These are phyloP conservation scores for Nomada fucata DNA, from an alignment of 2,888 invertebrate genomes.

Conservation along the genomic window DNA sequence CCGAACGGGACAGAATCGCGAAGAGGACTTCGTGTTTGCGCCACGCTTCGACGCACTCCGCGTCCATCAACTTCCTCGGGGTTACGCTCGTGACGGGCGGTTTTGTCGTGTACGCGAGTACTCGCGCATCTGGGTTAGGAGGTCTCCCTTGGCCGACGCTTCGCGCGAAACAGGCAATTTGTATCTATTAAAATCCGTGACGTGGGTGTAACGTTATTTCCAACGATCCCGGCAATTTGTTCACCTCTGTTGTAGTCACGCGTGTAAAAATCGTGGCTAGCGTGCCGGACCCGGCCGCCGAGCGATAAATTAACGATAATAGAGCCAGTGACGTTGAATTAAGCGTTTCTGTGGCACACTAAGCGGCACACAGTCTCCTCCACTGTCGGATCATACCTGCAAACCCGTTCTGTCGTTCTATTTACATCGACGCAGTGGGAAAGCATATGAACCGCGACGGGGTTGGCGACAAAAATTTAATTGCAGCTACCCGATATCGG, in stretches of 20 bases:
- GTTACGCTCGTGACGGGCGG: constrained; percentile 23
- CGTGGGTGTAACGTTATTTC: constrained; percentile 63
- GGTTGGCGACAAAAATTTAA: constrained; percentile 20
- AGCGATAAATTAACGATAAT: constrained; percentile 60
- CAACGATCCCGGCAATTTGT: constrained; percentile 51
- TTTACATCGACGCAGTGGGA: constrained; percentile 39
- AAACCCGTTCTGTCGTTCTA: constrained; percentile 56
- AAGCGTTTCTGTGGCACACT: constrained; percentile 56
- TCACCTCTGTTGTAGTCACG: neutral
- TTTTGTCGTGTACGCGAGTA: constrained; percentile 15
- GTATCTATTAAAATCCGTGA: constrained; percentile 44
- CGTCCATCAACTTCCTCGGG: constrained; percentile 21
- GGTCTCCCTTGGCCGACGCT: constrained; percentile 40
- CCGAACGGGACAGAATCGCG: neutral
- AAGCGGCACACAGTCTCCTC: constrained; percentile 28
- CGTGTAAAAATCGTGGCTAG: constrained; percentile 26
- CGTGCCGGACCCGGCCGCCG: constrained; percentile 10
- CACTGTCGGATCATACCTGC: constrained; percentile 53
- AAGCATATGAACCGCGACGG: constrained; percentile 13
- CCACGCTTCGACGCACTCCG: constrained; percentile 39
- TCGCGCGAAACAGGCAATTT: constrained; percentile 40
- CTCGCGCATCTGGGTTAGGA: constrained; percentile 59
- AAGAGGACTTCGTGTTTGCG: constrained; percentile 19
- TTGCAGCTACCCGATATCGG: constrained; percentile 18
- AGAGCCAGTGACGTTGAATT: constrained; percentile 54